Evolutionary conservation across 2,888 invertebrate genomes (phyloP).

Genomic region (Brachylomia viminalis): DNA sequence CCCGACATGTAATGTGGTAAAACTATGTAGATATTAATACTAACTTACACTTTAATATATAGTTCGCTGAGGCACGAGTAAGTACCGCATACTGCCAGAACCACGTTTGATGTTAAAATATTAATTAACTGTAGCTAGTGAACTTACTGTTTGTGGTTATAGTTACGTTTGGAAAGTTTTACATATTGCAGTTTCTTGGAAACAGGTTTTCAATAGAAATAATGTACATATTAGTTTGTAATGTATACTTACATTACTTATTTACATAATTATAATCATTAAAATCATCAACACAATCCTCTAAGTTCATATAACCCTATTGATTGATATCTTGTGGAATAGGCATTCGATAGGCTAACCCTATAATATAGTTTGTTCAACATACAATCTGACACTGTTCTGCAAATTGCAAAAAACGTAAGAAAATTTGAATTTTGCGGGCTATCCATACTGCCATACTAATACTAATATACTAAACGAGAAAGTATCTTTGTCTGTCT

Average conservation of each 20-base stretch:
- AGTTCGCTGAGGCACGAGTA: constrained; percentile 49
- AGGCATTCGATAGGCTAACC: too few relatives aligned
- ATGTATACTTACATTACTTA: too few relatives aligned
- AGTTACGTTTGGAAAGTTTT: constrained; percentile 19
- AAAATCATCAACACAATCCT: too few relatives aligned
- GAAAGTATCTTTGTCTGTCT: background rate
- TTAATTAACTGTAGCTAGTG: constrained; percentile 47
- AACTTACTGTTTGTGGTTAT: constrained; percentile 26
- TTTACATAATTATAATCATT: too few relatives aligned
- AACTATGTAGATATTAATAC: constrained; percentile 75
- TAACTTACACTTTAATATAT: constrained; percentile 69
- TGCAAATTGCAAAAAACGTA: too few relatives aligned
- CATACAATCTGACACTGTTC: too few relatives aligned
- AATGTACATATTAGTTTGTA: constrained; percentile 2
- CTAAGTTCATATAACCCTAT: too few relatives aligned
- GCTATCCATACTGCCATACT: background rate
- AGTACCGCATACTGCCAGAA: constrained; percentile 46
- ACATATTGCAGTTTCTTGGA: constrained; percentile 16
- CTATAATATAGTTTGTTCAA: too few relatives aligned
- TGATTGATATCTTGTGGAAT: too few relatives aligned
- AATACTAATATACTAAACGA: background rate
- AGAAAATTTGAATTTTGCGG: too few relatives aligned
- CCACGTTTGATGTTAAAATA: constrained; percentile 59
- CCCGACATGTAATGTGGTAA: constrained; percentile 70
- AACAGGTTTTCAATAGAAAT: background rate